These are phyloP conservation scores for Eubasilissa splendida DNA, from an alignment of 2,888 invertebrate species.

Conservation along the genomic window DNA sequence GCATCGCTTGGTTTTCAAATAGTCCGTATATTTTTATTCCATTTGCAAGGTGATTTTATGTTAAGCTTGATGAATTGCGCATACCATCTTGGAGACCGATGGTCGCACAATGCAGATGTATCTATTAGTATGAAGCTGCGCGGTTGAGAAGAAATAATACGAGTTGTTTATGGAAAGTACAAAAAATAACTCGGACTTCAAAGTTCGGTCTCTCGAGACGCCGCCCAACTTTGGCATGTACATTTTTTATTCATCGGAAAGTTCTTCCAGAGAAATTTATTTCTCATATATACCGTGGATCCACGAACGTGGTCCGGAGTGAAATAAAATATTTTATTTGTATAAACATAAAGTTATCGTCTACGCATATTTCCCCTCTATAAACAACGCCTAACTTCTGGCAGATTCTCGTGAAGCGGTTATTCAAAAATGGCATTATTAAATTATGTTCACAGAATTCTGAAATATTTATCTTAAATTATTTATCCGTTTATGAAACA, in stretches of 20 bases:
- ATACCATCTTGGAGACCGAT: neutral
- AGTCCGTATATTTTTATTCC: neutral
- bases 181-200: slow-evolving; percentile 41
- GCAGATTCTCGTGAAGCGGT: too few species aligned
- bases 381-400: too few species aligned
- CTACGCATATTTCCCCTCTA: too few species aligned
- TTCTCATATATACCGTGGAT: neutral
- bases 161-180: slow-evolving; percentile 44
- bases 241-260: slow-evolving; percentile 53
- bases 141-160: slow-evolving; percentile 31
- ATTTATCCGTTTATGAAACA: too few species aligned
- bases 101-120: neutral
- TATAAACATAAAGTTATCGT: neutral
- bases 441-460: too few species aligned
- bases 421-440: too few species aligned
- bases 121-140: neutral
- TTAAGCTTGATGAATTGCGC: neutral
- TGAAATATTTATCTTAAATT: too few species aligned
- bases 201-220: slow-evolving; percentile 39
- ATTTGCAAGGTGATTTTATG: neutral
- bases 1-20: too few species aligned
- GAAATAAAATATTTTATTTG: neutral
- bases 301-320: neutral
- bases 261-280: slow-evolving; percentile 38
- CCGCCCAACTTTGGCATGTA: slow-evolving; percentile 39